phyloP scores from a whole-genome alignment of 1,140 invertebrate genomes.

The Spodoptera litura region DNA sequence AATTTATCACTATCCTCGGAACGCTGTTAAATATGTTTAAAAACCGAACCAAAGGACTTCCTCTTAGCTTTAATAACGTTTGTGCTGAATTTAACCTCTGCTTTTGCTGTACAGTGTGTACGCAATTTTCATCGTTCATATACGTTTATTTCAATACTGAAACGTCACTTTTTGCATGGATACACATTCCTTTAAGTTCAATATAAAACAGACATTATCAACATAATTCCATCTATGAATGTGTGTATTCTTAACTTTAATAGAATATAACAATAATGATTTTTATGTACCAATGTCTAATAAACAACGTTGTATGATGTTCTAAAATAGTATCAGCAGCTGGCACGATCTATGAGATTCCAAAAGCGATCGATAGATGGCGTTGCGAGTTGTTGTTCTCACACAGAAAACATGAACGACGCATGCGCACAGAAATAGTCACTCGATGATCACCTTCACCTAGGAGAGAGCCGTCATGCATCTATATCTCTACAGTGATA shows the following conservation, averaged over 20 bases:
- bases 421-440: constrained; percentile 81
- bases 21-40: constrained; percentile 10
- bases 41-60: constrained; percentile 11
- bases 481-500: constrained; percentile 53
- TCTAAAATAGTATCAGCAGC: constrained; percentile 80
- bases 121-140: not conserved
- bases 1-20: constrained; percentile 55
- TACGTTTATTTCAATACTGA: not conserved
- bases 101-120: constrained; percentile 3
- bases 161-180: constrained; percentile 6
- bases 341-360: constrained; percentile 70
- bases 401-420: constrained; percentile 61
- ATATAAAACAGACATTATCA: not conserved
- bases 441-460: constrained; percentile 81
- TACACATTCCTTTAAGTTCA: not conserved
- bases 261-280: constrained; percentile 25
- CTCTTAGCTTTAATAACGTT: not conserved
- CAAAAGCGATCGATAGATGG: constrained; percentile 75
- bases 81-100: not conserved
- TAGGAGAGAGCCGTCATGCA: constrained; percentile 69
- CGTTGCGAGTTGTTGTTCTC: constrained; percentile 62
- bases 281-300: constrained; percentile 23
- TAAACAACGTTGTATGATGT: constrained; percentile 57
- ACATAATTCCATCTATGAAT: no score
- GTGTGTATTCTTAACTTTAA: not conserved